Percentiles rank a stretch among this genome's conserved stretches.
Conservation (phyloP, 2,888 invertebrate species). For the Nemotelus nigrinus region DNA sequence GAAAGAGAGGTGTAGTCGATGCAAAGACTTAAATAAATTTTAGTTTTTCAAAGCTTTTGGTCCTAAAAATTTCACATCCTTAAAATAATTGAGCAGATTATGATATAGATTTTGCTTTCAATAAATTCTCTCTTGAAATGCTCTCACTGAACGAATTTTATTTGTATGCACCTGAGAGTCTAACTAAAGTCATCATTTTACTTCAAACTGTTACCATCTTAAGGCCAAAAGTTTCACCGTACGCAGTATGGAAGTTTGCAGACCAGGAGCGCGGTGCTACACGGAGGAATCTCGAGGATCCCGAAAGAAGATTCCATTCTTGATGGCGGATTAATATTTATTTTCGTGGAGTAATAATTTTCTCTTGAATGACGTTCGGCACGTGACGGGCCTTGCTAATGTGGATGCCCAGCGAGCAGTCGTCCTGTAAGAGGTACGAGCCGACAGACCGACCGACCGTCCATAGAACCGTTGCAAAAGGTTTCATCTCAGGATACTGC, state of each 20-base stretch:
- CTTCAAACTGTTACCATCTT: background rate
- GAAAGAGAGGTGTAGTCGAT: too few species aligned
- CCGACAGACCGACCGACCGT: background rate
- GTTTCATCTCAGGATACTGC: background rate
- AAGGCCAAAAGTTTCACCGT: too few species aligned
- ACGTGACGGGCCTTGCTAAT: constrained; percentile 46
- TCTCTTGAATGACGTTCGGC: constrained; percentile 46
- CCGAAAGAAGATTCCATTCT: constrained; percentile 17
- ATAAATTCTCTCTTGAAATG: too few species aligned
- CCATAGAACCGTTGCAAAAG: constrained; percentile 7
- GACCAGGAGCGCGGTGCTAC: too few species aligned
- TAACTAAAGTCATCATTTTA: background rate
- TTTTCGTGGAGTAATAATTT: constrained; percentile 50
- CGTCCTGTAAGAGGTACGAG: background rate
- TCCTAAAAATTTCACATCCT: too few species aligned
- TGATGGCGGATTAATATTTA: constrained; percentile 50
- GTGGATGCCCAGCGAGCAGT: background rate
- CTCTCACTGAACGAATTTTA: too few species aligned
- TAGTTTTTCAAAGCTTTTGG: too few species aligned
- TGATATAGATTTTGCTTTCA: too few species aligned
- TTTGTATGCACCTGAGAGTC: too few species aligned
- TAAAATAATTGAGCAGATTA: too few species aligned
- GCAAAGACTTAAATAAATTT: too few species aligned
- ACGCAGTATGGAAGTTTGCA: too few species aligned
- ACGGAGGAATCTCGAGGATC: constrained; percentile 11